Base-by-base conservation (phyloP, 92 coral and sea anemone genomes). In the Blastomussa wellsi region DNA sequence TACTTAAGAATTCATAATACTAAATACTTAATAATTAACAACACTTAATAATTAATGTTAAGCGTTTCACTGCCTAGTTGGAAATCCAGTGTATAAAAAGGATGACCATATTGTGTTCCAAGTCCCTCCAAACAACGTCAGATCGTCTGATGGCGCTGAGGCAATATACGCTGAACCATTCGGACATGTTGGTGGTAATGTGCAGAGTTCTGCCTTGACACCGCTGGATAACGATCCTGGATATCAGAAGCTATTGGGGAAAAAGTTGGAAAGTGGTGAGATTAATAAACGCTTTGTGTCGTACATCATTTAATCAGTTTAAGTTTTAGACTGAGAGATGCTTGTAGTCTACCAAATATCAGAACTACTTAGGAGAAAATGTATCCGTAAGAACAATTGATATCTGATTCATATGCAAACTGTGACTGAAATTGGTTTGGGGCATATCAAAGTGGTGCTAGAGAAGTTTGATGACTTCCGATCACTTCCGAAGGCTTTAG, bases 31-130 rank as follows among this genome's bases (percentile, higher is more conserved):
- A n/a, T n/a, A n/a, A n/a, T n/a, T n/a, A n/a, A n/a, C n/a, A n/a
- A n/a, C n/a, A n/a, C n/a, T 4, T 57, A 4, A 24, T 62, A 12
- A 62, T 8, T 62, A 28, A 62, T 62, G 7, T 0, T 26, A 14
- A 62, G 28, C 17, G 31, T 28, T 59, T 59, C 24, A 19, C 14
- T 37, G 12, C 28, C 3, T 70, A 82, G 86, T 82, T 37, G 16
- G 70, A 82, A 82, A 72, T 53, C 71, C 86, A 37, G 52, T 71
- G 51, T 80, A 80, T 71, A 28, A 72, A 26, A 81, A 41, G 8
- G 85, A 81, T 22, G 85, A 68, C n/a, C 64, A 81, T 11, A 71
- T 81, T 71, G 67, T 29, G 6, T 33, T 81, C 22, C 85, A 70
- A 7, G 78, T 10, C 17, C 19, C 42, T 57, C 35, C 67, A 20